These are phyloP conservation scores for Pachymerium ferrugineum DNA, from an alignment of 2,888 invertebrate genomes.

Conservation along the genomic window DNA sequence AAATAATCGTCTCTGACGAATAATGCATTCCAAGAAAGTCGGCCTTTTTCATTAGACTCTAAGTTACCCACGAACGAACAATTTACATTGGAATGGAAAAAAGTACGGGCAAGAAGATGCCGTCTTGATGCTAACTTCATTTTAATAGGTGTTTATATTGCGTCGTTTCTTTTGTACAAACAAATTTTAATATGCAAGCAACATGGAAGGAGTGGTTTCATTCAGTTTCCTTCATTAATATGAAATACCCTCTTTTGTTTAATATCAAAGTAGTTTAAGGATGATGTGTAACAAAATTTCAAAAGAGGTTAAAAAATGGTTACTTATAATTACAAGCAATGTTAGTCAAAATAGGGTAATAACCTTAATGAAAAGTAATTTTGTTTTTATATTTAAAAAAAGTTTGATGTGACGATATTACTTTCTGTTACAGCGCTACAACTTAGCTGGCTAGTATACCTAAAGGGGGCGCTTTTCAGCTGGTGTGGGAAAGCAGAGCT, in stretches of 20 bases:
- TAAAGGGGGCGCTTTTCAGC: not conserved
- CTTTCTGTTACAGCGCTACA: too few relatives aligned
- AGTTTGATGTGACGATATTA: too few relatives aligned
- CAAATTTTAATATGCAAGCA: not conserved
- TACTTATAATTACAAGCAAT: too few relatives aligned
- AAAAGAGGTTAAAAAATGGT: too few relatives aligned
- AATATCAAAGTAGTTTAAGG: too few relatives aligned
- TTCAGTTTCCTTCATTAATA: constrained; percentile 5
- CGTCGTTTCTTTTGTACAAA: not conserved
- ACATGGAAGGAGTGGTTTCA: not conserved
- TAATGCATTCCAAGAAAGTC: not conserved
- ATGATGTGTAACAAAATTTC: too few relatives aligned
- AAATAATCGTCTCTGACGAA: not conserved
- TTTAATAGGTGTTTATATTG: not conserved
- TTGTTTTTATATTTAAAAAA: too few relatives aligned
- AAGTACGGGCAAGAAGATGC: not conserved
- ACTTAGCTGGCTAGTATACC: not conserved
- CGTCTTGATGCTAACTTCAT: not conserved
- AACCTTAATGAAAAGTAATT: too few relatives aligned
- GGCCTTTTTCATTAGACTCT: not conserved
- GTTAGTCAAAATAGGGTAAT: too few relatives aligned
- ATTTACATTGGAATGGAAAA: not conserved
- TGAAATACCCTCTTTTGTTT: not conserved
- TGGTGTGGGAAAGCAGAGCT: not conserved
- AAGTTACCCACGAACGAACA: not conserved